Conservation (phyloP, 2,888 invertebrate species). For the Epicampocera succincta region DNA sequence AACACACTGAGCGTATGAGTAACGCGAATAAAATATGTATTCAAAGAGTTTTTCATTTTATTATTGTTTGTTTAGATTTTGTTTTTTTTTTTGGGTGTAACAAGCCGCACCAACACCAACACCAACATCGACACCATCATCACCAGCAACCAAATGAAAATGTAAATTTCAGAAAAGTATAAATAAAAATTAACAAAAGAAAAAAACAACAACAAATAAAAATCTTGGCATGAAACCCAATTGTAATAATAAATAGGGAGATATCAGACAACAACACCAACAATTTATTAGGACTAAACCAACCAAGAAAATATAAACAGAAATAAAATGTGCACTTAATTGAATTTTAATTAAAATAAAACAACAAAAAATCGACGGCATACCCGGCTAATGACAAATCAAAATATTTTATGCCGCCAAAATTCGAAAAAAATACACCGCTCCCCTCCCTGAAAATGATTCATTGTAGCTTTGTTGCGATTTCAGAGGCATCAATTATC, state of each 20-base stretch:
- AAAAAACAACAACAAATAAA: constrained; percentile 21
- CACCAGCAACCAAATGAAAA: constrained; percentile 56
- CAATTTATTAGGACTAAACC: constrained; percentile 32
- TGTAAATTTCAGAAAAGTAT: constrained; percentile 47
- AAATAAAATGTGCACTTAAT: constrained; percentile 41
- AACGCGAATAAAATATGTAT: constrained; percentile 54
- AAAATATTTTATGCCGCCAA: constrained; percentile 60
- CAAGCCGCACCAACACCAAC: constrained; percentile 41
- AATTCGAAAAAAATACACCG: constrained; percentile 11
- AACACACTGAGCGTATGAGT: constrained; percentile 66
- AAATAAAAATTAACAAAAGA: too few species aligned
- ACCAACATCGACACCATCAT: constrained; percentile 25
- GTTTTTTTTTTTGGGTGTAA: constrained; percentile 55
- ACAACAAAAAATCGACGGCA: constrained; percentile 49
- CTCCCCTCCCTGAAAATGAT: constrained; percentile 34
- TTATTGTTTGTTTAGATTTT: neutral
- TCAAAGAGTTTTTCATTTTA: constrained; percentile 43
- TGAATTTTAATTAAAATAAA: constrained; percentile 61
- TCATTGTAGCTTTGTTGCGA: constrained; percentile 61
- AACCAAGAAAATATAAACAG: constrained; percentile 39
- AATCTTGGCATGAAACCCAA: constrained; percentile 63
- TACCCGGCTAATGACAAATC: constrained; percentile 65
- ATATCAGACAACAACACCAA: constrained; percentile 45
- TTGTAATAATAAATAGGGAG: constrained; percentile 61
- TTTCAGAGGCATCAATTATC: constrained; percentile 59